Percentiles rank a stretch among this genome's conserved stretches.
Conservation (phyloP, 2,113 vertebrate species). For the Catharus fuscescens region DNA sequence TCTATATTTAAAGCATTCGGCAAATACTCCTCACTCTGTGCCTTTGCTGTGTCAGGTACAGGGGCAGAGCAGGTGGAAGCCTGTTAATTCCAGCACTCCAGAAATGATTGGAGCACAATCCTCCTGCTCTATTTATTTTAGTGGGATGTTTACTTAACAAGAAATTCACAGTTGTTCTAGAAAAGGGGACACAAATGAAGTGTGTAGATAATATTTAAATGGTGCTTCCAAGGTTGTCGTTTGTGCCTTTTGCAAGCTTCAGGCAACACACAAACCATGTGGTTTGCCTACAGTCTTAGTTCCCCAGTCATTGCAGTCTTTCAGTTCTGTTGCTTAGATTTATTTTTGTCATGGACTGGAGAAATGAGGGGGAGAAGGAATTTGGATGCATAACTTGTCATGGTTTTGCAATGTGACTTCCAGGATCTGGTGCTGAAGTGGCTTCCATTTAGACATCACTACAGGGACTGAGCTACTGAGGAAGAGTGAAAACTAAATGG, state of each 20-base stretch:
- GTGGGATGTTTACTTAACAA: background rate
- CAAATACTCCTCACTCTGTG: accelerated
- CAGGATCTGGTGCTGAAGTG: background rate
- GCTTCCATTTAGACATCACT: background rate
- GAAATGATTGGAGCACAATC: background rate
- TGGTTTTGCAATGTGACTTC: background rate
- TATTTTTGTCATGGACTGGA: background rate
- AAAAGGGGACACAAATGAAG: background rate
- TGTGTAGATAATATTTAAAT: background rate
- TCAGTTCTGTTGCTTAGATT: background rate
- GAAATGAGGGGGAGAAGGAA: background rate
- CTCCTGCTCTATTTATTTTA: background rate
- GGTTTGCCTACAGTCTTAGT: background rate
- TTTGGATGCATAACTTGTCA: background rate
- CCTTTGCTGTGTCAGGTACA: background rate
- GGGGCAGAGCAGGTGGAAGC: background rate
- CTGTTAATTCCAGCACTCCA: background rate
- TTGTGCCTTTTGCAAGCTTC: background rate
- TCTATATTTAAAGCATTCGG: accelerated
- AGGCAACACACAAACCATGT: background rate
- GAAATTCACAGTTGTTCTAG: background rate
- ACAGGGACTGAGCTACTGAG: background rate
- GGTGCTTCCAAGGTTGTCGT: background rate
- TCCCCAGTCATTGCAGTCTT: background rate
- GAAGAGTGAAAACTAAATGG: background rate